These are phyloP conservation scores for Nymphalis io DNA, from an alignment of 1,140 invertebrate genomes.

Conservation along the genomic window DNA sequence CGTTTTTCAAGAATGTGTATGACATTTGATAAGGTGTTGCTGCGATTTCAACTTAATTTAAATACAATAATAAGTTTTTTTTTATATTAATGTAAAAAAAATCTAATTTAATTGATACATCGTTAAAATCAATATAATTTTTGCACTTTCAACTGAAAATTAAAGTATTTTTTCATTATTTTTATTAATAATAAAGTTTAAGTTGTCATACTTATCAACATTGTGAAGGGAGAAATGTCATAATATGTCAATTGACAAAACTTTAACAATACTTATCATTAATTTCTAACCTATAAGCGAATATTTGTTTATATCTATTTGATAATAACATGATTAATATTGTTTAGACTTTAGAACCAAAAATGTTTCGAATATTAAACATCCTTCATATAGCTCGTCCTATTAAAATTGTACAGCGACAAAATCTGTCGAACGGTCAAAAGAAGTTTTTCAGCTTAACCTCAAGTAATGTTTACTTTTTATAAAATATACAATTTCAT, in stretches of 20 bases:
- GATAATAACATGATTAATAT: conserved; percentile 3
- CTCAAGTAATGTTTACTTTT: conserved; percentile 42
- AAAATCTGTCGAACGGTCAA: conserved; percentile 16
- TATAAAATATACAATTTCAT: not conserved
- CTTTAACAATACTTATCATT: conserved; percentile 2
- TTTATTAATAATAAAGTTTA: not conserved
- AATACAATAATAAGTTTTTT: no score
- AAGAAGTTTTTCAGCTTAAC: conserved; percentile 51
- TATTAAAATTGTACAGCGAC: conserved; percentile 7
- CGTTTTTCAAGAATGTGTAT: conserved; percentile 46
- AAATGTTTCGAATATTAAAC: conserved; percentile 43
- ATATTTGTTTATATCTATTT: conserved; percentile 20
- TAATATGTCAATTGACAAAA: conserved; percentile 21
- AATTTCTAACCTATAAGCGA: conserved; percentile 27
- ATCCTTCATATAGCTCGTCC: conserved; percentile 21
- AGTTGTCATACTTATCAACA: not conserved
- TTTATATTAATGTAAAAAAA: not conserved
- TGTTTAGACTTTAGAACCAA: conserved; percentile 11
- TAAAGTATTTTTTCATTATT: no score
- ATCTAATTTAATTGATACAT: conserved; percentile 3
- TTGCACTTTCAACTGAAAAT: no score
- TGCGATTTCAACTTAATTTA: conserved; percentile 17
- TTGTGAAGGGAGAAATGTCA: not conserved
- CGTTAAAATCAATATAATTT: not conserved
- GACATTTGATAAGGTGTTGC: conserved; percentile 44